Evolutionary conservation across 92 coral and sea anemone species (phyloP).

Genomic region (Palythoa grandiflora): DNA sequence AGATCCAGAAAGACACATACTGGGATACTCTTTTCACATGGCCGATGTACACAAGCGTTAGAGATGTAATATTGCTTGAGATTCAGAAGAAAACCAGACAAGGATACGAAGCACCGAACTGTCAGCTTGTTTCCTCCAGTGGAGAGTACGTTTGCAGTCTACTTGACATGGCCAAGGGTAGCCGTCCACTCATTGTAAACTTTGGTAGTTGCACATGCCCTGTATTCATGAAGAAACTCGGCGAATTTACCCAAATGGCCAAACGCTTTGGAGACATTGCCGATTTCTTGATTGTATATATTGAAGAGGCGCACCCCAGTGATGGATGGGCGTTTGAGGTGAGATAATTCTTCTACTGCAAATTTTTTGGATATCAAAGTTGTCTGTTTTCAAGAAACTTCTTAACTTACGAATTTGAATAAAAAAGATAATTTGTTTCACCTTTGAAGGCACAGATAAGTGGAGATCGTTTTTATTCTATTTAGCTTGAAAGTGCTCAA

Average conservation of each 20-base stretch:
- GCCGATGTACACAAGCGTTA: constrained; percentile 69
- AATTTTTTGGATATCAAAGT: background rate
- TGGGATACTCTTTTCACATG: constrained; percentile 59
- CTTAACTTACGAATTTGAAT: background rate
- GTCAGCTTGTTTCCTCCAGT: constrained; percentile 61
- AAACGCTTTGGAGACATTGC: constrained; percentile 59
- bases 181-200: constrained; percentile 67
- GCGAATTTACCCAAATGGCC: constrained; percentile 53
- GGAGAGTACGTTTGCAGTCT: constrained; percentile 56
- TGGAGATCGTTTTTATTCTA: background rate
- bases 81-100: constrained; percentile 48
- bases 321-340: constrained; percentile 78
- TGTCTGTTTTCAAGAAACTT: background rate
- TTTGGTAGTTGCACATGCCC: constrained; percentile 76
- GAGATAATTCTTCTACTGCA: background rate
- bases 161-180: constrained; percentile 63
- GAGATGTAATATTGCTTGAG: constrained; percentile 66
- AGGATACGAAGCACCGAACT: constrained; percentile 66
- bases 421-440: too few relatives aligned
- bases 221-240: constrained; percentile 60
- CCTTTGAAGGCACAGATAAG: too few relatives aligned
- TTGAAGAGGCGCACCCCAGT: constrained; percentile 78
- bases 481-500: too few relatives aligned
- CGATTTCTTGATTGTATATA: constrained; percentile 67
- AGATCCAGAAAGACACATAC: constrained; percentile 45